Base-by-base conservation (phyloP, 2,113 vertebrate genomes). In the Cyanoliseus patagonus region DNA sequence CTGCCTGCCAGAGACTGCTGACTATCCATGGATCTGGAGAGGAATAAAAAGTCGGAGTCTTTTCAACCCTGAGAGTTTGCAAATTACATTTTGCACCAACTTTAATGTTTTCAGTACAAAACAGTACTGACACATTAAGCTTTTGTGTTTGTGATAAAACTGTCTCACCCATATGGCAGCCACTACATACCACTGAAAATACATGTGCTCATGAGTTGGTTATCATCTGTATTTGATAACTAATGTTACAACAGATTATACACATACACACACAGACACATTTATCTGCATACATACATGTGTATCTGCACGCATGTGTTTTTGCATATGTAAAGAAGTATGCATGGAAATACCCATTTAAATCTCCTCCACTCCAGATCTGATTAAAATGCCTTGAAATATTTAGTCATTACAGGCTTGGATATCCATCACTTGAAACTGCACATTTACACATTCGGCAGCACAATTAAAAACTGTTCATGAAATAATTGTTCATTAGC, bases 401-500 rank as follows among this genome's bases (percentile, higher is more conserved):
- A 83, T 61, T 70, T 49, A 75, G 61, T 41, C 62, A 47, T 86
- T 93, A 79, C 12, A 88, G 28, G 51, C 44, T 84, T 90, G 51
- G 61, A 57, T 46, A 88, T 84, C 77, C 73, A 63, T 73, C 80
- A 44, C 66, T 66, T 84, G 66, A 76, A 93, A 93, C 23, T 30
- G 31, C 41, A 8, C 68, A 76, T 93, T 93, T 94, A 93, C 69
- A 84, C 62, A 88, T 87, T 61, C 74, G 68, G 62, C 23, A 79
- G 52, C 23, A 83, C 2, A 3, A 92, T 73, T 94, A 88, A 68
- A 79, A 96, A 77, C 4, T 8, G 55, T 92, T 93, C 69, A 81
- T 79, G 39, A 93, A 88, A 61, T 55, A 93, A 86, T 69, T 69
- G 49, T 91, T 95, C 80, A 75, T 88, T 87, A 92, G 47, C 37